Base-by-base conservation (phyloP, 2,113 vertebrate species). In the Cebidichthys violaceus region DNA sequence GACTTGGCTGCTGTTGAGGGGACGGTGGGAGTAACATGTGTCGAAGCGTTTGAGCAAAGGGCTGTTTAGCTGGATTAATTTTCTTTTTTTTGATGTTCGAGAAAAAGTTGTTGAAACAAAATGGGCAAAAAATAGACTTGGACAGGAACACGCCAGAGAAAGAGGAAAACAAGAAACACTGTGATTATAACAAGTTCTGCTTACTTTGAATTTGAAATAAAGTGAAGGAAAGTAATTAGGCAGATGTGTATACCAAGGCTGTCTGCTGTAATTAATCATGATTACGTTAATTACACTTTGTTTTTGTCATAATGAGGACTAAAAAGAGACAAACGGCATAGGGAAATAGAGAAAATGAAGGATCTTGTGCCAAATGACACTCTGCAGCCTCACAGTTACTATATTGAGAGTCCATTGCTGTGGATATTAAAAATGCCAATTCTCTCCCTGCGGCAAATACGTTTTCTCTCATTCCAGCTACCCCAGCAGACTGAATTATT, bases 251-350 rank as follows among this genome's bases (percentile, higher is more conserved):
- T 89, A 90, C 68, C 65, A 22, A 77, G 81, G 15, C 82, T 65
- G 75, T 87, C 86, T 67, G 79, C 77, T 66, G 87, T 88, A 92
- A 94, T 94, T 91, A 91, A 93, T 92, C 90, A 86, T 90, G 91
- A 94, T 93, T 91, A 84, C 85, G 81, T 92, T 93, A 94, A 95
- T 96, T 94, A 88, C 79, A 66, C 79, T 92, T 91, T 91, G 92
- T 94, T 93, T 93, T 87, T 83, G 45, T 67, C 76, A 81, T 90
- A 93, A 94, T 81, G 72, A 90, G 66, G 76, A 67, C 68, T 77
- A 67, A 86, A 86, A 89, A 35, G 73, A 77, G 73, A 90, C 77
- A 79, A 82, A 82, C 67, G 75, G 75, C 62, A 22, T 68, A 86
- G 76, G 79, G 61, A 79, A 85, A 87, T 67, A 20, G 52, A 85